Base-by-base conservation (phyloP, 2,797 vertebrate genomes). In the Protosalanx chinensis region DNA sequence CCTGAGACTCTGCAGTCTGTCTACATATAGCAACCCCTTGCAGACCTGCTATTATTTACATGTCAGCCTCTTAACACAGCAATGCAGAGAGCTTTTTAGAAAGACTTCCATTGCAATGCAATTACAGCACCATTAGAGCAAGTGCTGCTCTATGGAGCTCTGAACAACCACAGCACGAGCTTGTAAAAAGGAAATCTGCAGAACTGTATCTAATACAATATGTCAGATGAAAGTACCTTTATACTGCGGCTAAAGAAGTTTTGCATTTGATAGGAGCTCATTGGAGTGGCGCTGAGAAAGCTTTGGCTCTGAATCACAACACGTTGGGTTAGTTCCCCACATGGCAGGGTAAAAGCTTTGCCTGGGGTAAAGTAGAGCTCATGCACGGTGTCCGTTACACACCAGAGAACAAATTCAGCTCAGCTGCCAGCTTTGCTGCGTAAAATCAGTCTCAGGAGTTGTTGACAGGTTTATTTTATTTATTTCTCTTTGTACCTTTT, bases 341-440 rank as follows among this genome's bases (percentile, higher is more conserved):
- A 53, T 67, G 66, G 49, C 29, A 56, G 12, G 51, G 58, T 68
- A 58, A 72, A 61, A 63, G 75, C 60, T 37, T 51, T 30, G 37
- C 70, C 56, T 29, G 33, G 46, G 51, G 62, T 64, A 37, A 41
- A 71, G 23, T 4, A 37, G 70, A 57, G 20, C 33, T 7, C 7
- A 72, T 46, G 15, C 46, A 15, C 63, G 20, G 60, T 63, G 30
- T 64, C 29, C 16, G 8, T 58, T n/a, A 58, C 35, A 6, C 12
- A 41, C 57, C n/a, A 72, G 74, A 75, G 75, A 60, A 70, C 60
- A 74, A 68, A 77, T 70, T 72, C 63, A 37, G 69, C 57, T 59
- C 73, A 72, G 71, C 73, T 72, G 70, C 75, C 72, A 59, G 69
- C 61, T 70, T 68, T 67, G 41, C 63, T 74, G 64, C 68, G 73